A percentile compares a stretch with the other conserved stretches of the same genome.
Conservation (phyloP, 2,888 invertebrate genomes). For the Cartodere bifasciata region DNA sequence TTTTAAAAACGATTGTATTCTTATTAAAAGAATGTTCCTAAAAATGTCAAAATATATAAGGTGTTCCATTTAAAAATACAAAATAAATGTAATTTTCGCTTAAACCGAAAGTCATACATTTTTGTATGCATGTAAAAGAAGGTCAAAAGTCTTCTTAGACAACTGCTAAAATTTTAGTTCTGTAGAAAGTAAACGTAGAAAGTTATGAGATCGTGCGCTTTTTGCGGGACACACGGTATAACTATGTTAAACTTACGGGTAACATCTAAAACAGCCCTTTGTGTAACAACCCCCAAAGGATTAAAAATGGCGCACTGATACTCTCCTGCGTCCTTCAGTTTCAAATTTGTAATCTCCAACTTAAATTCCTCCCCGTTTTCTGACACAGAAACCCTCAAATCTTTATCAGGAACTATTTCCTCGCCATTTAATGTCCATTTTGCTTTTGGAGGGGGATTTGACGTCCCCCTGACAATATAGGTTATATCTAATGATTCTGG, state of each 20-base stretch:
- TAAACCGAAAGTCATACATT: no score
- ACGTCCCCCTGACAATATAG: conserved; percentile 66
- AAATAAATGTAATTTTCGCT: no score
- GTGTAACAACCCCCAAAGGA: conserved; percentile 64
- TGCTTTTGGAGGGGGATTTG: conserved; percentile 63
- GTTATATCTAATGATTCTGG: conserved; percentile 72
- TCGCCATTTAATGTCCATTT: conserved; percentile 70
- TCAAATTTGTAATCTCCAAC: conserved; percentile 57
- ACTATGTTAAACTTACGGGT: conserved; percentile 50
- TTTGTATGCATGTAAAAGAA: no score
- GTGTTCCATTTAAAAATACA: no score
- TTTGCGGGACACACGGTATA: no score
- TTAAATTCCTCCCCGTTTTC: conserved; percentile 60
- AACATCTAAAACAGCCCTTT: conserved; percentile 60
- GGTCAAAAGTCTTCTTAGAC: no score
- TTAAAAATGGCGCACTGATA: conserved; percentile 77
- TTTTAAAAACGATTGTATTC: no score
- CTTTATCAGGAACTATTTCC: conserved; percentile 49
- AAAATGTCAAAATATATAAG: no score
- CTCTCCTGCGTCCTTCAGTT: conserved; percentile 61
- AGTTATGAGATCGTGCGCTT: no score
- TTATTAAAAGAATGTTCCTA: no score
- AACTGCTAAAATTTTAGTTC: no score
- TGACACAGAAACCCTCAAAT: conserved; percentile 43
- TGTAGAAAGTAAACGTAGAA: no score